Percentiles rank a stretch among this genome's conserved stretches.
Evolutionary conservation across 1,140 invertebrate genomes (phyloP).

Genomic region (Drosophila hydei): DNA sequence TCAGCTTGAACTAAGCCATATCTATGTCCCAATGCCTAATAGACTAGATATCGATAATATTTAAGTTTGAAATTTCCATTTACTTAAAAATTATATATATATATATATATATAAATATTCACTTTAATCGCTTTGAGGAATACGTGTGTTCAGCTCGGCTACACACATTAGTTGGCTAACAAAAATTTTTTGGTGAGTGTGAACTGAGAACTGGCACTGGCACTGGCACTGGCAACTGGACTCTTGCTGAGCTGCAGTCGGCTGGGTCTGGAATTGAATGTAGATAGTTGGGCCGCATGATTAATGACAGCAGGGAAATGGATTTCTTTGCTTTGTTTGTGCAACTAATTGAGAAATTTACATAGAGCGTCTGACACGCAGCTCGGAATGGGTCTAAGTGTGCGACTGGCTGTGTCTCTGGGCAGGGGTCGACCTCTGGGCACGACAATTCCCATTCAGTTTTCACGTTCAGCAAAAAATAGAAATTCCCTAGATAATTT

Average conservation of each 20-base stretch:
- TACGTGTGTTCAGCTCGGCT: conserved; percentile 21
- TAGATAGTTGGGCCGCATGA: conserved; percentile 48
- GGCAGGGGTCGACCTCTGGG: not conserved
- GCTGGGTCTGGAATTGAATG: conserved; percentile 14
- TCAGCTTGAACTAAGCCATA: too few species aligned
- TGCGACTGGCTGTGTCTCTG: not conserved
- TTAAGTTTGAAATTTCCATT: not conserved
- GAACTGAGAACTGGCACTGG: conserved; percentile 12
- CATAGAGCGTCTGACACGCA: conserved; percentile 25
- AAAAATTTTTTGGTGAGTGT: conserved; percentile 12
- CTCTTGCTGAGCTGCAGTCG: conserved; percentile 48
- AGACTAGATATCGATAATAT: conserved; percentile 10
- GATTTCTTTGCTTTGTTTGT: conserved; percentile 52
- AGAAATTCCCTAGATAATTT: conserved; percentile 56
- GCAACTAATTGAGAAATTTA: conserved; percentile 63
- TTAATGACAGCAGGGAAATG: conserved; percentile 53
- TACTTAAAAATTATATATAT: not conserved
- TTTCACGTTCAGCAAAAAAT: conserved; percentile 15
- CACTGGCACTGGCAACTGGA: conserved; percentile 51
- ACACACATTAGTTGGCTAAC: conserved; percentile 26
- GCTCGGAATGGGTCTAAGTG: not conserved
- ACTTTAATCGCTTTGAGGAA: too few species aligned
- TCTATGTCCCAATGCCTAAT: too few species aligned
- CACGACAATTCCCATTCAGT: conserved; percentile 15
- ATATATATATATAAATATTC: too few species aligned